Base-by-base conservation (phyloP, 2,113 vertebrate genomes). In the Serinus canaria region DNA sequence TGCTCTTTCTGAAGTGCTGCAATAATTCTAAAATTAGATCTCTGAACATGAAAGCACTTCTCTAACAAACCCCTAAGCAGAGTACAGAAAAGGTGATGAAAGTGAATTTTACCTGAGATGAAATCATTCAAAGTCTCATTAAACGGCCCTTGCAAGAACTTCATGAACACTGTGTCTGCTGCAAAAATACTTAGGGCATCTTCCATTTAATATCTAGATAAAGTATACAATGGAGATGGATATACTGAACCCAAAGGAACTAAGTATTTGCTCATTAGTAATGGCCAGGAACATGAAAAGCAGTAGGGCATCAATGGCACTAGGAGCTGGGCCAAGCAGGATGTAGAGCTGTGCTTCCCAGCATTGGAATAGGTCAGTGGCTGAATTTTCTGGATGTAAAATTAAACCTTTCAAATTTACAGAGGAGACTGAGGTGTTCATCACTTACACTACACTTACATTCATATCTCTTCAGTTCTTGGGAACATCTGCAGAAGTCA, bases 1-100 rank as follows among this genome's bases (percentile, higher is more conserved):
- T 72, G 31, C 39, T 95, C 74, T 94, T 89, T 94, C 84, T 91
- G 75, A 92, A 74, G 66, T 63, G 18, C 82, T 82, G 78, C 53
- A 81, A 46, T 81, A 90, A 93, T 94, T 90, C 87, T 82, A 47
- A 75, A 92, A 77, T 89, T 88, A 90, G 67, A 69, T 80, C 64
- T 87, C 58, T 67, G 55, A 88, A 77, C 50, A 83, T 83, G 59
- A 93, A 93, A 96, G 67, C 39, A 58, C 21, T 92, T 79, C 33
- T 94, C 49, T 87, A 47, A 84, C 31, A 83, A 90, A 91, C 19
- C 18, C 49, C 70, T 55, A 31, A 64, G 37, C 58, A 46, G 55
- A 79, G 16, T 82, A 66, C 53, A 89, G 43, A 94, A 63, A 77
- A 43, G 27, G 43, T 64, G 58, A 73, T 89, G 53, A 91, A 86